These are phyloP conservation scores for Bagarius yarrelli DNA, from an alignment of 2,113 vertebrate species.

Conservation along the genomic window DNA sequence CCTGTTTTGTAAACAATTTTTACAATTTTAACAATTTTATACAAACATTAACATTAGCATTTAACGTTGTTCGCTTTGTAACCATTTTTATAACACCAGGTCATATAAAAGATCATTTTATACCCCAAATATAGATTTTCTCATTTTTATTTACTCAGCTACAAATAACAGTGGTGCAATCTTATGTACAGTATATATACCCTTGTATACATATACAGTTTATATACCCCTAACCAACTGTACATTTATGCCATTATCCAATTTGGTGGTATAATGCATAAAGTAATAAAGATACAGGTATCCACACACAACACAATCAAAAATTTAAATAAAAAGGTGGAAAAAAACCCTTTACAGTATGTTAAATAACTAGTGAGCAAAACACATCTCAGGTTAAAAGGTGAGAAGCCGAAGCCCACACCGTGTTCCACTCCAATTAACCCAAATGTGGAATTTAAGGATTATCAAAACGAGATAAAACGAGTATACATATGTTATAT, in stretches of 20 bases:
- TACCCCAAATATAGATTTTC: not conserved
- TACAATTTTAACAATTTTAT: too few relatives aligned
- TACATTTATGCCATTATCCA: not conserved
- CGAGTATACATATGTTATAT: too few relatives aligned
- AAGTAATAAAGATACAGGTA: not conserved
- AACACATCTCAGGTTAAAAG: not conserved
- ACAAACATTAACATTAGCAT: too few relatives aligned
- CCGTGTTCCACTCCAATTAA: not conserved
- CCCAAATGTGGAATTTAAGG: not conserved
- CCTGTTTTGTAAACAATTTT: too few relatives aligned
- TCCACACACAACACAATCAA: too few relatives aligned
- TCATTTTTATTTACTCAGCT: not conserved
- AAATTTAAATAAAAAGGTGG: too few relatives aligned
- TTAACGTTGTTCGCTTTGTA: too few relatives aligned
- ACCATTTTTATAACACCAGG: not conserved
- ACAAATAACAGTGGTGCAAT: not conserved
- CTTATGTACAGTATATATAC: not conserved
- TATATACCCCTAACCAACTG: not conserved
- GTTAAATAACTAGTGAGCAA: not conserved
- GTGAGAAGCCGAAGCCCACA: not conserved
- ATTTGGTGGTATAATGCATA: not conserved
- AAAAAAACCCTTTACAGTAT: too few relatives aligned
- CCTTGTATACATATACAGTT: not conserved
- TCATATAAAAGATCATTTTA: not conserved
- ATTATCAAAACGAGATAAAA: not conserved